phyloP scores from a whole-genome alignment of 2,797 vertebrate species.

The Spinibarbus caldwelli region DNA sequence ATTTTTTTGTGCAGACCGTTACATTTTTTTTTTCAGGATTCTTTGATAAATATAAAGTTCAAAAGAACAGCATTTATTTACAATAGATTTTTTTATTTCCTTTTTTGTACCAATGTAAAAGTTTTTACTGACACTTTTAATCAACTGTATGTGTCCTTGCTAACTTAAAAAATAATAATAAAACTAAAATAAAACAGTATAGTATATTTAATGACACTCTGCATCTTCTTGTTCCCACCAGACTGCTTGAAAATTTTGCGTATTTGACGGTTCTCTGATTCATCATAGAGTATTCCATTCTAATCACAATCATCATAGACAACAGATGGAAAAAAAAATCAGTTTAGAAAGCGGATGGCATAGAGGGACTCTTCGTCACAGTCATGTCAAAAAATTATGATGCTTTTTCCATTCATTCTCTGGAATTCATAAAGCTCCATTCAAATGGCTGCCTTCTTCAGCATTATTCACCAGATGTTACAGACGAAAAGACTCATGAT shows the following conservation, averaged over 20 bases:
- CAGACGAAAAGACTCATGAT: slow-evolving; percentile 65
- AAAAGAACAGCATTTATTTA: neutral
- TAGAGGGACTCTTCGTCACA: slow-evolving; percentile 12
- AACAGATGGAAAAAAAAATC: slow-evolving; percentile 26
- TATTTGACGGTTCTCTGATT: neutral
- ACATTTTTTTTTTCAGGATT: too few relatives aligned
- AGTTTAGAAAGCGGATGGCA: slow-evolving; percentile 18
- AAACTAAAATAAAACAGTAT: neutral
- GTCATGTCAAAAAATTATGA: slow-evolving; percentile 18
- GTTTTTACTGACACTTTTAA: neutral
- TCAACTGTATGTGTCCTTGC: neutral
- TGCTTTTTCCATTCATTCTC: slow-evolving; percentile 47
- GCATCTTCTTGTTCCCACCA: neutral
- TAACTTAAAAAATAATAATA: neutral
- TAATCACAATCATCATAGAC: slow-evolving; percentile 20
- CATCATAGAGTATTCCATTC: slow-evolving; percentile 12
- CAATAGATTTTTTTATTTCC: neutral
- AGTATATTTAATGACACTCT: neutral
- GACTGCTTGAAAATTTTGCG: neutral
- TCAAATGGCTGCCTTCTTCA: slow-evolving; percentile 23
- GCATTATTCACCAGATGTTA: slow-evolving; percentile 73
- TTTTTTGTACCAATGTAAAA: neutral
- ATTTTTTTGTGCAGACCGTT: neutral
- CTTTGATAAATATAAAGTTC: too few relatives aligned
- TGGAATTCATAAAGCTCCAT: slow-evolving; percentile 49